Evolutionary conservation across 1,140 invertebrate genomes (phyloP).

Genomic region (Drosophila triauraria): DNA sequence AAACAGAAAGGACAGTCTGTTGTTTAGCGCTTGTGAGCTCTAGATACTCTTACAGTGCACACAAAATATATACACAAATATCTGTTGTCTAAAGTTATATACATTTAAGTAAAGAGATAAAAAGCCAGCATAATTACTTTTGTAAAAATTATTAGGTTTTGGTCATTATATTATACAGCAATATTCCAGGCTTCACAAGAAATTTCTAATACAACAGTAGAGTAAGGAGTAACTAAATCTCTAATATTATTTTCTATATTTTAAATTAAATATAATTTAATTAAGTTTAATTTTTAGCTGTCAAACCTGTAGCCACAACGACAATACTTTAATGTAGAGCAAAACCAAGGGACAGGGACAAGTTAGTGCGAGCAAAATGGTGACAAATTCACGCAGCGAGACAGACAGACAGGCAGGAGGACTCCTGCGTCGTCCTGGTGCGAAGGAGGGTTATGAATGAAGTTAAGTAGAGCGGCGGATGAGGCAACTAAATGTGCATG

Average conservation of each 20-base stretch:
- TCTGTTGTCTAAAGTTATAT: too few species aligned
- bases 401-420: slow-evolving; percentile 10
- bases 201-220: too few species aligned
- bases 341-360: slow-evolving; percentile 7
- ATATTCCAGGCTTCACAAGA: not conserved
- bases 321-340: slow-evolving; percentile 12
- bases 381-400: slow-evolving; percentile 69
- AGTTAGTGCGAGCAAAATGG: slow-evolving; percentile 57
- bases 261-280: not conserved
- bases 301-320: not conserved
- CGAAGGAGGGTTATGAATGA: not conserved
- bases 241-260: too few species aligned
- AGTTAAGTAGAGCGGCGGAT: slow-evolving; percentile 39
- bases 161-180: not conserved
- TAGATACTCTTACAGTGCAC: not conserved
- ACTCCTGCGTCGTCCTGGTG: not conserved
- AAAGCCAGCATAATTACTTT: not conserved
- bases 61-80: not conserved
- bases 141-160: too few species aligned
- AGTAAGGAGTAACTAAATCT: too few species aligned
- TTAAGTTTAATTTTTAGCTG: not conserved
- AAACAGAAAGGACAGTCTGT: not conserved
- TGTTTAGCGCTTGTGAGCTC: not conserved
- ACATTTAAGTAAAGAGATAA: not conserved
- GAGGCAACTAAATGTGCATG: slow-evolving; percentile 63